These are phyloP conservation scores for Cartodere bifasciata DNA, from an alignment of 2,888 invertebrate species.

Conservation along the genomic window DNA sequence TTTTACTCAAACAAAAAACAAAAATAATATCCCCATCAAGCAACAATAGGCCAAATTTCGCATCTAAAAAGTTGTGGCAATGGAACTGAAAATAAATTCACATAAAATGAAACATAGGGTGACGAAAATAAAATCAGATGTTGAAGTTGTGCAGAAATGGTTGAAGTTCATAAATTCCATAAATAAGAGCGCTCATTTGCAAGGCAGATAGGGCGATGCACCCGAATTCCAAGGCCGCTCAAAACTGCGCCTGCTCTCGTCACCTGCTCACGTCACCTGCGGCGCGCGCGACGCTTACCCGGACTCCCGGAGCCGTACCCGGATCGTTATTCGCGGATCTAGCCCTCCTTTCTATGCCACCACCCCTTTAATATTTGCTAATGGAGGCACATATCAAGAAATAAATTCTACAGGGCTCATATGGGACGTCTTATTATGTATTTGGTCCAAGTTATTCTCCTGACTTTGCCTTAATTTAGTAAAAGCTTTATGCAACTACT, in stretches of 20 bases:
- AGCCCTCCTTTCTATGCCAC: constrained; percentile 31
- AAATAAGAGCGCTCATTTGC: constrained; percentile 36
- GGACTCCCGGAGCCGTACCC: constrained; percentile 26
- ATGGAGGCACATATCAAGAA: constrained; percentile 27
- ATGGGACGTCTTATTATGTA: neutral
- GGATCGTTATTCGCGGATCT: constrained; percentile 37
- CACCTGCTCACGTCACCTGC: constrained; percentile 23
- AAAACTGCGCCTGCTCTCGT: constrained; percentile 21
- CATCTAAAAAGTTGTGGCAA: no score
- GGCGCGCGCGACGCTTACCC: constrained; percentile 22
- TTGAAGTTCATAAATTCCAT: constrained; percentile 38
- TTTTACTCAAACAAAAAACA: no score
- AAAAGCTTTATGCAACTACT: constrained; percentile 28
- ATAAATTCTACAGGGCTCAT: constrained; percentile 9
- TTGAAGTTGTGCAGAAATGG: no score
- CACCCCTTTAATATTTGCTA: constrained; percentile 31
- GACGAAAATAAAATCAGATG: no score
- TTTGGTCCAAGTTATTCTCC: neutral
- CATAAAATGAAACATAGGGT: no score
- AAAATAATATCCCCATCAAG: no score
- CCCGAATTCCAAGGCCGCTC: constrained; percentile 29
- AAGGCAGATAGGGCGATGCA: constrained; percentile 36
- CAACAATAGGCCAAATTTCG: no score
- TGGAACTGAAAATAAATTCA: no score
- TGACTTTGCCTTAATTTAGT: constrained; percentile 26